Conservation (phyloP, 2,113 vertebrate genomes). For the Telmatochromis sp. region DNA sequence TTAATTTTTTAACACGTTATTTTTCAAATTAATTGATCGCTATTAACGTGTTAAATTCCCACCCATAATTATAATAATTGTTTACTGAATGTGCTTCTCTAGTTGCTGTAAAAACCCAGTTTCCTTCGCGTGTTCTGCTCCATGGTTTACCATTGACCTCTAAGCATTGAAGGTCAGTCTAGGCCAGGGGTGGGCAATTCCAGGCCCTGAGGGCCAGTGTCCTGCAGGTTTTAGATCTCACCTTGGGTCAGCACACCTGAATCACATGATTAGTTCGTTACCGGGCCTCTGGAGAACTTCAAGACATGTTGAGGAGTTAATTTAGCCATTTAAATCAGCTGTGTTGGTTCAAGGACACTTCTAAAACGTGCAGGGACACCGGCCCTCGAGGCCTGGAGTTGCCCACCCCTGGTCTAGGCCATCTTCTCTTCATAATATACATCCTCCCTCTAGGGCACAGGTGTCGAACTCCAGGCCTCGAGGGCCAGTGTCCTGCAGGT, state of each 20-base stretch:
- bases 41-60: not conserved
- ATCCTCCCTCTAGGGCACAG: not conserved
- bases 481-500: too few species aligned
- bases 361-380: too few species aligned
- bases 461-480: too few species aligned
- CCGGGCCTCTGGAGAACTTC: too few species aligned
- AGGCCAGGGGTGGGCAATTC: not conserved
- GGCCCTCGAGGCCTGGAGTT: too few species aligned
- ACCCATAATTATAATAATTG: not conserved
- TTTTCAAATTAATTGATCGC: not conserved
- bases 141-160: not conserved
- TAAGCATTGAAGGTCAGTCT: not conserved
- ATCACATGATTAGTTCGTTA: too few species aligned
- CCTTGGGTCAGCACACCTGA: too few species aligned
- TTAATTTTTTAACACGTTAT: not conserved
- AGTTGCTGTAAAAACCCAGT: not conserved
- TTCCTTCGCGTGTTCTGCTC: not conserved
- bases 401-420: not conserved
- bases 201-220: too few species aligned
- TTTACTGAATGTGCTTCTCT: not conserved
- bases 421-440: not conserved
- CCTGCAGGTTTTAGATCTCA: too few species aligned
- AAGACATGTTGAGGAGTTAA: too few species aligned
- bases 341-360: too few species aligned
- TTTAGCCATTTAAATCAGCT: too few species aligned